Evolutionary conservation across 2,113 vertebrate species (phyloP).

Genomic region (Glaucomys volans): DNA sequence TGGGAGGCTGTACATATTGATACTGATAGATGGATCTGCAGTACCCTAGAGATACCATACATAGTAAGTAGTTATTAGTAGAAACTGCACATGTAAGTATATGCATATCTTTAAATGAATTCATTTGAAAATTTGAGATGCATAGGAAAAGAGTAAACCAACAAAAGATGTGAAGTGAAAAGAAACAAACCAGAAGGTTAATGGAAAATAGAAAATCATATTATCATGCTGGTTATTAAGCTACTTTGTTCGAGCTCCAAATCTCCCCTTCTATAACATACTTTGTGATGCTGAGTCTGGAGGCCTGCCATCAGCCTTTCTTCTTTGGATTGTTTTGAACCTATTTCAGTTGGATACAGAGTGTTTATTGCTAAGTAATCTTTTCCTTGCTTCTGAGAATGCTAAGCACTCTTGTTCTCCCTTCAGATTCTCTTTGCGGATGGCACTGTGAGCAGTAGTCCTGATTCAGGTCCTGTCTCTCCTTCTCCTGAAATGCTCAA

Average conservation of each 20-base stretch:
- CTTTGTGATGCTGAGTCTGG: background rate
- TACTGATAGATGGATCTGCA: background rate
- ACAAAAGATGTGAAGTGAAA: background rate
- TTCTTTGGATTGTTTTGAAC: background rate
- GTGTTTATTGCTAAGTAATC: background rate
- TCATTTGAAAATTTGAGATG: background rate
- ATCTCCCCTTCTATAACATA: background rate
- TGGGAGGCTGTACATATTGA: background rate
- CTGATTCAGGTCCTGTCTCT: constrained; percentile 89
- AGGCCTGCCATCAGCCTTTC: background rate
- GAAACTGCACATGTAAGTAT: background rate
- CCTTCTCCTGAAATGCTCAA: constrained; percentile 12
- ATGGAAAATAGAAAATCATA: background rate
- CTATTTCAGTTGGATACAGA: background rate
- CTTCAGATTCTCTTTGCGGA: constrained; percentile 94
- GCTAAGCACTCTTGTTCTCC: background rate
- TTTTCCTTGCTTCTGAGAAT: background rate
- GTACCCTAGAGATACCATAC: background rate
- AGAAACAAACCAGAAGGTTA: background rate
- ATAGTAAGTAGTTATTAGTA: background rate
- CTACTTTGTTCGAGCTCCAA: background rate
- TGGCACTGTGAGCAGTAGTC: constrained; percentile 91
- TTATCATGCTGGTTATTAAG: background rate
- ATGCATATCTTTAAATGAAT: background rate
- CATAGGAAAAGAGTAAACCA: background rate